phyloP scores from a whole-genome alignment of 2,797 vertebrate species.

The Pitangus sulphuratus region DNA sequence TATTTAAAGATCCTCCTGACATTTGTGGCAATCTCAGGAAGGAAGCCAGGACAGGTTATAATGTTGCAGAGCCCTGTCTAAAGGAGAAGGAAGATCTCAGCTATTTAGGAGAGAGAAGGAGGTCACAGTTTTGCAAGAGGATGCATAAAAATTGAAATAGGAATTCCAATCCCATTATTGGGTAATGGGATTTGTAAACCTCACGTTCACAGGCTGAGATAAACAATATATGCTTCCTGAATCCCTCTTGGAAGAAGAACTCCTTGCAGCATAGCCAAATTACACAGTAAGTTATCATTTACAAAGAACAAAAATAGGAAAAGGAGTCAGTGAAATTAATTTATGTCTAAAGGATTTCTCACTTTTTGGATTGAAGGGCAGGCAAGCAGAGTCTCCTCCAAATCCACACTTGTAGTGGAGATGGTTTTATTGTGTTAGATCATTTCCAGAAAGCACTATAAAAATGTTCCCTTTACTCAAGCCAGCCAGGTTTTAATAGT shows the following conservation, averaged over 20 bases:
- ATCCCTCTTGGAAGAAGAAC: slow-evolving; percentile 51
- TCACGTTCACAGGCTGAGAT: slow-evolving; percentile 52
- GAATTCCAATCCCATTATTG: slow-evolving; percentile 71
- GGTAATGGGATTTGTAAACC: slow-evolving; percentile 70
- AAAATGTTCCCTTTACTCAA: slow-evolving; percentile 43
- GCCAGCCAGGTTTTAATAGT: slow-evolving; percentile 19
- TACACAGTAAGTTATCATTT: slow-evolving; percentile 55
- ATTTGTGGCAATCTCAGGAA: neutral
- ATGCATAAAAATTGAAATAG: slow-evolving; percentile 44
- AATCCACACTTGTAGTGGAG: neutral
- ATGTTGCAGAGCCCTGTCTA: rapidly evolving
- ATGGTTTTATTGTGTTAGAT: neutral
- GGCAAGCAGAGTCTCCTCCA: neutral
- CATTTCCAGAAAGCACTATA: slow-evolving; percentile 40
- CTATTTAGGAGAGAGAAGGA: neutral
- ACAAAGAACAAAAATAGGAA: slow-evolving; percentile 45
- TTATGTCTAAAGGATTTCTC: slow-evolving; percentile 54
- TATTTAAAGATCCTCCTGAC: neutral
- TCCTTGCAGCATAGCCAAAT: slow-evolving; percentile 48
- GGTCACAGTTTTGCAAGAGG: slow-evolving; percentile 17
- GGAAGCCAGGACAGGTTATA: neutral
- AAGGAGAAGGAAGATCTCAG: neutral
- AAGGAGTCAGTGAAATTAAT: slow-evolving; percentile 43
- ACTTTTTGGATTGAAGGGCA: neutral
- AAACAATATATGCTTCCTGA: slow-evolving; percentile 38